Percentiles rank a stretch among this genome's conserved stretches.
Conservation (phyloP, 2,797 vertebrate species). For the Hoplostethus atlanticus region DNA sequence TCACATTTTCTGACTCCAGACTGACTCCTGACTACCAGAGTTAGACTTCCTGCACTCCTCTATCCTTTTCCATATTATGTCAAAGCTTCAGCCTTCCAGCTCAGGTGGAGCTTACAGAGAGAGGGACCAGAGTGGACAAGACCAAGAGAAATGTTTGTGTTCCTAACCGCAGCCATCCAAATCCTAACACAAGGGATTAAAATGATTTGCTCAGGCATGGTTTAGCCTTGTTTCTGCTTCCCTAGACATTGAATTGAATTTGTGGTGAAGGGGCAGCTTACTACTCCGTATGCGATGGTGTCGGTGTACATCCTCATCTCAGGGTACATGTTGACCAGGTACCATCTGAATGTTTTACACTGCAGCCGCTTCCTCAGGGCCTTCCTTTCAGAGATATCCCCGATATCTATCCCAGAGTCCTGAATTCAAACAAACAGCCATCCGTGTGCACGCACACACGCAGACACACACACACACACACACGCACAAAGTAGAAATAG, state of each 20-base stretch:
- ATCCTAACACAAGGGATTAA: constrained; percentile 51
- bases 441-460: neutral
- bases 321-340: constrained; percentile 96
- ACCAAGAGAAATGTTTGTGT: constrained; percentile 37
- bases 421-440: constrained; percentile 61
- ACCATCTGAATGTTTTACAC: constrained; percentile 98
- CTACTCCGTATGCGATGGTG: constrained; percentile 94
- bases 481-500: constrained; percentile 31
- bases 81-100: too few relatives aligned
- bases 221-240: constrained; percentile 43
- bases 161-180: constrained; percentile 44
- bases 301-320: constrained; percentile 99
- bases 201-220: constrained; percentile 52
- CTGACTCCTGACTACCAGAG: too few relatives aligned
- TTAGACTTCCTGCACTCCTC: neutral
- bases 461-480: constrained; percentile 17
- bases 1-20: constrained; percentile 7
- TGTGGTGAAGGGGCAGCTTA: constrained; percentile 79
- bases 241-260: constrained; percentile 36
- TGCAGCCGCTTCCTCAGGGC: constrained; percentile 94
- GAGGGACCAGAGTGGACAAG: neutral
- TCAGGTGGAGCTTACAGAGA: neutral
- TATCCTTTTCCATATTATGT: neutral
- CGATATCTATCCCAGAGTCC: constrained; percentile 97
- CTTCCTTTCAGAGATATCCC: constrained; percentile 94